Base-by-base conservation (phyloP, 2,113 vertebrate species). In the Alaudala cheleensis region DNA sequence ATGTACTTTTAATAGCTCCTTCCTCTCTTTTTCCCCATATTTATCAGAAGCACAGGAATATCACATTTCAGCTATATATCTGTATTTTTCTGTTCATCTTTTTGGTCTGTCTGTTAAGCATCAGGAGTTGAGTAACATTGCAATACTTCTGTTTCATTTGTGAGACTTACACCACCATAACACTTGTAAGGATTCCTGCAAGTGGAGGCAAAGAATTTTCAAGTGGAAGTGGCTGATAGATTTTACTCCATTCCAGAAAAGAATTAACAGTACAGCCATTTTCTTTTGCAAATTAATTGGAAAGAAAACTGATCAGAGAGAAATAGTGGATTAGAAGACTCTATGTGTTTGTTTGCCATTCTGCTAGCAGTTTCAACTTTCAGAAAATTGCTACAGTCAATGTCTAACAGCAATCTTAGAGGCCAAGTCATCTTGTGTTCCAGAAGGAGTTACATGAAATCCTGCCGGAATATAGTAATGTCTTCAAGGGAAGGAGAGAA, bases 401-500 rank as follows among this genome's bases (percentile, higher is more conserved):
- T 67, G 40, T 94, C 93, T 88, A 88, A 92, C 34, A 81, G 28
- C 12, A 31, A 17, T 40, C 26, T 58, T 51, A 51, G 45, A 71
- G 80, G 61, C 56, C 39, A 84, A 86, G 33, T 20, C 16, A 64
- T 73, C 25, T 89, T 83, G 34, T 70, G 44, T 65, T 82, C 86
- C 22, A 57, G 86, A 89, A 92, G 37, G 15, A 87, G 66, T 86
- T 84, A 91, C 42, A 53, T 26, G 10, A 87, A 96, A 34, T 77
- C 33, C 78, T 23, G 25, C 10, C 10, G 29, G 65, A 62, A 23
- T 39, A 61, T 10, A 83, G 21, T 51, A 18, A 19, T 57, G 54
- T 78, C 54, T 93, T 90, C 54, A 89, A 89, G 80, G 12, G 53
- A 94, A 80, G 33, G 24, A 88, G 61, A 50, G n/a, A 65, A 86